Evolutionary conservation across 2,113 vertebrate species (phyloP), one percentile per base, ranked within the genome.

Genomic region (Sula dactylatra): DNA sequence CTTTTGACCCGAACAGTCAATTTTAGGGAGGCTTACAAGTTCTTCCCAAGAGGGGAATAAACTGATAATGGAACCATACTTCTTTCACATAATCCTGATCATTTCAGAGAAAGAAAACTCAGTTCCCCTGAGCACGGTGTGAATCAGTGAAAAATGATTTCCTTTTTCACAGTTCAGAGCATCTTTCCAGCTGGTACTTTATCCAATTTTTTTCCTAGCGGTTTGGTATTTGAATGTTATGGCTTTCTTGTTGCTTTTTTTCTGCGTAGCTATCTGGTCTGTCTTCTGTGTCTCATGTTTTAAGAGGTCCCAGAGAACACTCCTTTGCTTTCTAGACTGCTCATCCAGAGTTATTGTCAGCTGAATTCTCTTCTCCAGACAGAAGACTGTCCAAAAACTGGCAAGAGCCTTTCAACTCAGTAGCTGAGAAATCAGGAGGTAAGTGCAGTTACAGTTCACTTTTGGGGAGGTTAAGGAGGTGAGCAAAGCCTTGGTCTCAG

Each of bases 61-160:
- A 90, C 61, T 36, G 73, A 42, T 93, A 91, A 93, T 94, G 66
- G 61, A 85, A 79, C 76, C 18, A 40, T 91, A 91, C 82, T 85
- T 96, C 84, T 91, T 93, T 88, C 67, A 55, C 1, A 1, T 86
- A 69, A 85, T 84, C 19, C 66, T 85, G 61, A 72, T 94, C 6
- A 61, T 86, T 93, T 95, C 21, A 87, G 87, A 91, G 70, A 90
- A 90, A 62, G 40, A 93, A 80, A 85, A 74, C 36, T 62, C 50
- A 62, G 44, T 79, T 95, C 13, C 36, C 34, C 52, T 84, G 31
- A 87, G 72, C 27, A 29, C 2, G 72, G 6, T 82, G 34, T 84
- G 77, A 94, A 85, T 31, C 32, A 79, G 24, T 52, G 70, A 82
- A 78, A 96, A 94, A 84, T 58, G 42, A 78, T 93, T 88, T 94